phyloP scores from a whole-genome alignment of 2,888 invertebrate genomes.

The Luffia ferchaultella region DNA sequence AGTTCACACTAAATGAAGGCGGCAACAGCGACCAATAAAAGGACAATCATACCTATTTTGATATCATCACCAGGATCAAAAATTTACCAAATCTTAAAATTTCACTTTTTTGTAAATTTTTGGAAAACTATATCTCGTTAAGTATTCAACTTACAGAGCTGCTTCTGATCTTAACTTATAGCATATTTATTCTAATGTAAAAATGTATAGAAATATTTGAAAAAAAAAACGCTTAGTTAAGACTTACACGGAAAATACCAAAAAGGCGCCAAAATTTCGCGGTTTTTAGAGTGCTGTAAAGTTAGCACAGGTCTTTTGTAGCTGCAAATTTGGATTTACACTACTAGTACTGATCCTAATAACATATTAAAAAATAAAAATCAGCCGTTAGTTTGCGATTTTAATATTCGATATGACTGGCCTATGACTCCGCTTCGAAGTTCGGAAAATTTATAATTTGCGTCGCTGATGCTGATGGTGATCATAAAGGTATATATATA shows the following conservation, averaged over 20 bases:
- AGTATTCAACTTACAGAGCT: no score
- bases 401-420: constrained; percentile 1
- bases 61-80: no score
- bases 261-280: not conserved
- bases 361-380: not conserved
- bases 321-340: constrained; percentile 1
- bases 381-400: not conserved
- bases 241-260: not conserved
- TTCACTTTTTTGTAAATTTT: not conserved
- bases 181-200: not conserved
- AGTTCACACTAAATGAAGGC: no score
- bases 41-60: no score
- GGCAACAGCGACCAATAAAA: no score
- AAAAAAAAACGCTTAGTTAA: not conserved
- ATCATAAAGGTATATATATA: no score
- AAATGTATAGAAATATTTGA: not conserved
- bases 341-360: constrained; percentile 1
- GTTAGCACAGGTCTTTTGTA: constrained; percentile 2
- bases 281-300: not conserved
- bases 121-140: constrained; percentile 5
- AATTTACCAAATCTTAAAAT: constrained; percentile 3
- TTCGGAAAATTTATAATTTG: no score
- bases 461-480: no score
- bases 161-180: not conserved
- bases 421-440: no score